Evolutionary conservation across 2,888 invertebrate species (phyloP).

Genomic region (Sycophila texana): DNA sequence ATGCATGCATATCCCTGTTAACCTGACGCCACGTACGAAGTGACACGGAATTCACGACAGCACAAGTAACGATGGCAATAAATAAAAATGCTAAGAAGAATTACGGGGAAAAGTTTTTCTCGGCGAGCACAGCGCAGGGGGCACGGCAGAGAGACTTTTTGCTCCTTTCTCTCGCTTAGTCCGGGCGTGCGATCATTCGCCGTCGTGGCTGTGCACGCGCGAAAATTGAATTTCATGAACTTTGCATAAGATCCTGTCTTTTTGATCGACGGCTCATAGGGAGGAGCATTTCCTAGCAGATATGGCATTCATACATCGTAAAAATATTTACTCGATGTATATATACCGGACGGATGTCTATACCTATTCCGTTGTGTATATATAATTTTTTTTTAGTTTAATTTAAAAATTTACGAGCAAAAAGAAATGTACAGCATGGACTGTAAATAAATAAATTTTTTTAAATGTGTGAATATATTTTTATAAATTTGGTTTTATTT

Average conservation of each 20-base stretch:
- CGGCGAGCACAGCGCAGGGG: neutral
- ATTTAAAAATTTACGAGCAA: too few relatives aligned
- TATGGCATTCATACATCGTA: neutral
- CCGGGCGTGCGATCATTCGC: conserved; percentile 2
- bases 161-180: neutral
- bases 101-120: neutral
- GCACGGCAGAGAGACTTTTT: neutral
- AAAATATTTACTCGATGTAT: conserved; percentile 1
- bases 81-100: neutral
- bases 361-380: too few relatives aligned
- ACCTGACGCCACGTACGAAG: neutral
- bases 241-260: conserved; percentile 29
- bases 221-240: conserved; percentile 41
- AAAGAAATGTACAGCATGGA: too few relatives aligned
- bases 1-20: too few relatives aligned
- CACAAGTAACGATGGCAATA: conserved; percentile 4
- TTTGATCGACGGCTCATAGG: conserved; percentile 12
- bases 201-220: neutral
- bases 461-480: too few relatives aligned
- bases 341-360: too few relatives aligned
- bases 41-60: neutral
- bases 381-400: too few relatives aligned
- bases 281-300: neutral
- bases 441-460: too few relatives aligned
- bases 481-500: too few relatives aligned